Conservation (phyloP, 2,113 vertebrate genomes). For the Melanerpes aurifrons region DNA sequence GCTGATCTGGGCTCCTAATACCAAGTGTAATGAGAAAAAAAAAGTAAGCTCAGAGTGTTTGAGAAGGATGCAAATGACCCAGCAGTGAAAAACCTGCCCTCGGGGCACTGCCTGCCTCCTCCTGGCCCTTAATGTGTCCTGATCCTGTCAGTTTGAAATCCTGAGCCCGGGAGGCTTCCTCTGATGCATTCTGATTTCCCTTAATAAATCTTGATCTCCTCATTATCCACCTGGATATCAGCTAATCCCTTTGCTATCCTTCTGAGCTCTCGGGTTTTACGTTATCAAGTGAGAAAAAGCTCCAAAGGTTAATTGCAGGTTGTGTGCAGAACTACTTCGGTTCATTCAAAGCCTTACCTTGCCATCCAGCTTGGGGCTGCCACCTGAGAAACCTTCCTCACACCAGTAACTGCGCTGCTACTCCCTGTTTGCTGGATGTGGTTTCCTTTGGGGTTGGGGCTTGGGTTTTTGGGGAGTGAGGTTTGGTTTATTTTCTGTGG, state of each 20-base stretch:
- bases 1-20: not conserved
- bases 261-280: not conserved
- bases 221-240: not conserved
- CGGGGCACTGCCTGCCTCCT: not conserved
- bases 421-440: not conserved
- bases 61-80: not conserved
- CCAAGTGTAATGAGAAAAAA: rapidly evolving
- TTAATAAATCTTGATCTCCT: not conserved
- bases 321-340: not conserved
- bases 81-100: not conserved
- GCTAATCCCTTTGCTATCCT: not conserved
- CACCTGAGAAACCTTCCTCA: not conserved
- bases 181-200: not conserved
- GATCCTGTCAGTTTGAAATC: not conserved
- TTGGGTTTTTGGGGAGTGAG: no score
- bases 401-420: not conserved
- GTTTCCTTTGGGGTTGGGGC: no score
- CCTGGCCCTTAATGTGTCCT: not conserved
- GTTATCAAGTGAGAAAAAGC: not conserved
- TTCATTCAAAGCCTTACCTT: not conserved
- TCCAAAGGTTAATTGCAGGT: not conserved
- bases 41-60: no score
- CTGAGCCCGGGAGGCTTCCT: not conserved
- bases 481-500: no score
- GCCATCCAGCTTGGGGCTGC: not conserved